These are phyloP conservation scores for Paedocypris micromegethes DNA, from an alignment of 2,797 vertebrate genomes.

Conservation along the genomic window DNA sequence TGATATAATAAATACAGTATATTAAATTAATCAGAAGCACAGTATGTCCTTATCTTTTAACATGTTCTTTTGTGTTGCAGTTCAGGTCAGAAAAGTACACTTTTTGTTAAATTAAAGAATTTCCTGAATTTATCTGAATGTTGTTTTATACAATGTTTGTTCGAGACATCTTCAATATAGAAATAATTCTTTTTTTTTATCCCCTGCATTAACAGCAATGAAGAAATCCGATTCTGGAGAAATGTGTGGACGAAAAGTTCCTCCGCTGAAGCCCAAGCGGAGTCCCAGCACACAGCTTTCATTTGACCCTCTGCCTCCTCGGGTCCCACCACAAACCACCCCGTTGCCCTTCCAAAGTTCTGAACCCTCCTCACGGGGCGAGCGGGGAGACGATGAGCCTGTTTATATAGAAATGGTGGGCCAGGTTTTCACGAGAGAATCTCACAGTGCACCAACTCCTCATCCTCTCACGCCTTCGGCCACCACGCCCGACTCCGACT, in stretches of 20 bases:
- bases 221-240: constrained; percentile 76
- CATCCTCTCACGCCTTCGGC: constrained; percentile 68
- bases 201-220: constrained; percentile 61
- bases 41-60: no score
- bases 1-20: no score
- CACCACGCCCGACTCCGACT: constrained; percentile 80
- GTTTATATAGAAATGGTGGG: constrained; percentile 96
- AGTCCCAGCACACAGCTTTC: constrained; percentile 89
- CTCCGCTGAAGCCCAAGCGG: constrained; percentile 83
- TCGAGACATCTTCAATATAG: no score
- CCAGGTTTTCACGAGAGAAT: constrained; percentile 77
- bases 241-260: constrained; percentile 75
- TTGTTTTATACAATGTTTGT: no score
- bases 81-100: no score
- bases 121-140: no score
- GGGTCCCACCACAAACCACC: constrained; percentile 59
- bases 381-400: constrained; percentile 76
- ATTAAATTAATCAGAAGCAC: no score
- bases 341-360: constrained; percentile 69
- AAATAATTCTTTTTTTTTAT: neutral
- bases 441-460: constrained; percentile 59
- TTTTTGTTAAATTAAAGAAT: no score
- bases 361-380: constrained; percentile 57
- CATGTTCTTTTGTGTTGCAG: no score
- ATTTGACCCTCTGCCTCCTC: constrained; percentile 63